Base-by-base conservation (phyloP, 1,140 invertebrate species). In the Drosophila obscura region DNA sequence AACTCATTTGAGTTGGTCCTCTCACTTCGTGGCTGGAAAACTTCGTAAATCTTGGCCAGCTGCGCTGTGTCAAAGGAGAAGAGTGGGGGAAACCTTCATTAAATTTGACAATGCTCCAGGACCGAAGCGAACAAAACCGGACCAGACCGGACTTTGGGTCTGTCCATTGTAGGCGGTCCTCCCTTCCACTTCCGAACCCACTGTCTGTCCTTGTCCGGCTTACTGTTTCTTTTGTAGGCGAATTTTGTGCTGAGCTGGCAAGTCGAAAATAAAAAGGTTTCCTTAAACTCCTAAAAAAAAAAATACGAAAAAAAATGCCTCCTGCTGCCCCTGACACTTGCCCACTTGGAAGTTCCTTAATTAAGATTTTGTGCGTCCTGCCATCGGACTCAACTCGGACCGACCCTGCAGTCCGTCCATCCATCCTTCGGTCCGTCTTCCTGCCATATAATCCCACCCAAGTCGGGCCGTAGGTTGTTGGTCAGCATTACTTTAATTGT, bases 401-500 rank as follows among this genome's bases (percentile, higher is more conserved):
- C n/a, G 24, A 26, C 52, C 59, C 46, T 65, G 31, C 28, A 6
- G 6, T 7, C 28, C 44, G 26, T 26, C 3, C 13, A 4, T 35
- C 41, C 22, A 2, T 48, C 48, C 31, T 39, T 15, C 3, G 9
- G 8, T 35, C 31, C 28, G 11, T 49, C 48, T 56, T 24, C 35
- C 43, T 13, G 56, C 28, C 48, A 55, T 59, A 35, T 84, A 85
- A 87, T 85, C 82, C 79, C 63, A 52, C 60, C 71, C 74, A 56
- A 39, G 39, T 61, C 49, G 55, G 63, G 63, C 46, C 46, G 46
- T 61, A 52, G 77, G 60, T 66, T 82, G 83, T 83, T 77, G 83
- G 83, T 83, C 83, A 89, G 83, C 84, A 89, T 89, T 88, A 88
- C 83, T 88, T 88, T 88, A 88, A 88, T 88, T 88, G 84, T 88